These are phyloP conservation scores for Stenurella melanura DNA, from an alignment of 2,888 invertebrate species.

Conservation along the genomic window DNA sequence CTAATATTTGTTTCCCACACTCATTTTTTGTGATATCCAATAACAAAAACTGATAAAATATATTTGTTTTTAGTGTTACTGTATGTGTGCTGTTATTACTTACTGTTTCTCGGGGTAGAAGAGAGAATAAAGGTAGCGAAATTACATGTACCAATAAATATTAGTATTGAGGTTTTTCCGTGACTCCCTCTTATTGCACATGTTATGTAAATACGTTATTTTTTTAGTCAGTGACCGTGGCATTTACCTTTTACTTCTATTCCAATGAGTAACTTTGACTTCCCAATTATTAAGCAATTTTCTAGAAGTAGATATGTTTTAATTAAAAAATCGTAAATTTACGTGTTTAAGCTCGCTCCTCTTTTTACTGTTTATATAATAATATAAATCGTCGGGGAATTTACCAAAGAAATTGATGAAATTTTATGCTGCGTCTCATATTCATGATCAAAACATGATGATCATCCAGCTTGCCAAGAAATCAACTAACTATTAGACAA, in stretches of 20 bases:
- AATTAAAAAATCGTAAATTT: neutral
- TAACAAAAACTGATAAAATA: no score
- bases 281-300: constrained; percentile 8
- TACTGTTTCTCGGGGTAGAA: neutral
- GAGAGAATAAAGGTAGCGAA: neutral
- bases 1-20: no score
- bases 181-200: constrained; percentile 11
- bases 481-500: no score
- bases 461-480: no score
- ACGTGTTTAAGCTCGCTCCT: no score
- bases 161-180: constrained; percentile 1
- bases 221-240: constrained; percentile 8
- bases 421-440: no score
- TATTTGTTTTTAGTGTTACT: neutral
- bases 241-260: constrained; percentile 1
- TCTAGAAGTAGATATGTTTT: neutral
- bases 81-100: no score
- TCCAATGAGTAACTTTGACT: constrained; percentile 18
- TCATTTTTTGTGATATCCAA: no score
- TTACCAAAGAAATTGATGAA: neutral
- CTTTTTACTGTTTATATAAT: neutral
- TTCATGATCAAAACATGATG: no score
- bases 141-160: neutral
- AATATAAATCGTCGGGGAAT: neutral
- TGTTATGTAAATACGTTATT: neutral